Evolutionary conservation across 2,888 invertebrate species (phyloP).

Genomic region (Ectemnius continuus): DNA sequence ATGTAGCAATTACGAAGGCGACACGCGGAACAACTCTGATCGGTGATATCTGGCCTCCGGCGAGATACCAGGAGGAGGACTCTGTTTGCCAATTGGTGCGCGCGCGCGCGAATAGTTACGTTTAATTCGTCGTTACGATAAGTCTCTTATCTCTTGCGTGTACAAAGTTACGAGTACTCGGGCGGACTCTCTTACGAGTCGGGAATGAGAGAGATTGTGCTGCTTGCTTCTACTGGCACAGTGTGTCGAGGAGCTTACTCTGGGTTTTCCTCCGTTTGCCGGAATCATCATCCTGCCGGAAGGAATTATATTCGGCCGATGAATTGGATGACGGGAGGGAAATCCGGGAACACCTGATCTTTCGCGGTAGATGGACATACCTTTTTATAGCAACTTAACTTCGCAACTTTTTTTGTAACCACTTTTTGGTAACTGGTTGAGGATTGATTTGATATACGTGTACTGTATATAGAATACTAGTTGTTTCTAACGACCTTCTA

Average conservation of each 20-base stretch:
- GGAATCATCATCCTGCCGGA: neutral
- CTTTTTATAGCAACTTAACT: conserved; percentile 70
- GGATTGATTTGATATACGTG: conserved; percentile 70
- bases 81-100: too few relatives aligned
- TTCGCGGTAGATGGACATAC: conserved; percentile 64
- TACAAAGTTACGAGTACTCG: conserved; percentile 11
- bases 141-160: conserved; percentile 7
- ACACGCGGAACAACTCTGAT: too few relatives aligned
- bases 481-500: conserved; percentile 69
- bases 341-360: conserved; percentile 32
- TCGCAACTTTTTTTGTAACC: conserved; percentile 67
- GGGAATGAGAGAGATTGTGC: too few relatives aligned
- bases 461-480: conserved; percentile 70
- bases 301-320: too few relatives aligned
- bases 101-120: neutral
- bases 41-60: too few relatives aligned
- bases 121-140: conserved; percentile 7
- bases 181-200: too few relatives aligned
- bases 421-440: conserved; percentile 70
- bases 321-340: neutral
- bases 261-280: neutral
- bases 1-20: too few relatives aligned
- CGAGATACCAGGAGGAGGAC: too few relatives aligned
- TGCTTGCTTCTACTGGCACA: neutral
- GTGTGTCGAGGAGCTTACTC: neutral